Evolutionary conservation across 1,140 invertebrate genomes (phyloP).

Genomic region (Diorhabda elongata): DNA sequence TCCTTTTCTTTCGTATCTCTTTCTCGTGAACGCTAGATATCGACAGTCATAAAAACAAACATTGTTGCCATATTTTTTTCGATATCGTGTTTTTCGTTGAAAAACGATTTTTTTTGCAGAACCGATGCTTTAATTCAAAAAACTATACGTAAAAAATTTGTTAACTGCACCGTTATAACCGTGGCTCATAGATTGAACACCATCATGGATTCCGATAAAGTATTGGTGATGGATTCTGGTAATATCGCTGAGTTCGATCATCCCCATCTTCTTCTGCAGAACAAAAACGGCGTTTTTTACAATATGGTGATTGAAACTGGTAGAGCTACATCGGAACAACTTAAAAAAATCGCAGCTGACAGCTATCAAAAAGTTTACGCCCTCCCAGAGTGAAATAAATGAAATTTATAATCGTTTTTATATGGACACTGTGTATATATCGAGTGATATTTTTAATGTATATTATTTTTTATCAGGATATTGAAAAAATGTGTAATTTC

Average conservation of each 20-base stretch:
- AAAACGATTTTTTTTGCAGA: slow-evolving; percentile 35
- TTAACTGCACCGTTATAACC: slow-evolving; percentile 73
- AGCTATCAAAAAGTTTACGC: slow-evolving; percentile 29
- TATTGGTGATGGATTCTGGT: slow-evolving; percentile 66
- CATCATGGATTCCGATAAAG: slow-evolving; percentile 60
- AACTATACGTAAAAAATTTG: slow-evolving; percentile 69
- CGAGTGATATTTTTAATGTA: too few relatives aligned
- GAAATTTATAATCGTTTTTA: too few relatives aligned
- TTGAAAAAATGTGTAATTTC: too few relatives aligned
- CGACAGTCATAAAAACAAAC: too few relatives aligned
- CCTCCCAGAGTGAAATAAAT: slow-evolving; percentile 22
- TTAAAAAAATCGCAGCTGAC: slow-evolving; percentile 47
- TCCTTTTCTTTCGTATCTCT: too few relatives aligned
- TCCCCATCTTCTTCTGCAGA: slow-evolving; percentile 62
- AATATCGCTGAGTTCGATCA: slow-evolving; percentile 63
- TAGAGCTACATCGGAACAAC: slow-evolving; percentile 46
- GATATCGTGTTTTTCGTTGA: too few relatives aligned
- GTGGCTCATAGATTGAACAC: slow-evolving; percentile 77
- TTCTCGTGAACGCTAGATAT: too few relatives aligned
- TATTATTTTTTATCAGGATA: too few relatives aligned
- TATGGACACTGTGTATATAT: too few relatives aligned
- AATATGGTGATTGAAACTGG: slow-evolving; percentile 58
- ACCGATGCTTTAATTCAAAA: slow-evolving; percentile 69
- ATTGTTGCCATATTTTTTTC: too few relatives aligned
- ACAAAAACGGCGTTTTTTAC: slow-evolving; percentile 56